These are phyloP conservation scores for Spodoptera picta DNA, from an alignment of 2,888 invertebrate species.

Conservation along the genomic window DNA sequence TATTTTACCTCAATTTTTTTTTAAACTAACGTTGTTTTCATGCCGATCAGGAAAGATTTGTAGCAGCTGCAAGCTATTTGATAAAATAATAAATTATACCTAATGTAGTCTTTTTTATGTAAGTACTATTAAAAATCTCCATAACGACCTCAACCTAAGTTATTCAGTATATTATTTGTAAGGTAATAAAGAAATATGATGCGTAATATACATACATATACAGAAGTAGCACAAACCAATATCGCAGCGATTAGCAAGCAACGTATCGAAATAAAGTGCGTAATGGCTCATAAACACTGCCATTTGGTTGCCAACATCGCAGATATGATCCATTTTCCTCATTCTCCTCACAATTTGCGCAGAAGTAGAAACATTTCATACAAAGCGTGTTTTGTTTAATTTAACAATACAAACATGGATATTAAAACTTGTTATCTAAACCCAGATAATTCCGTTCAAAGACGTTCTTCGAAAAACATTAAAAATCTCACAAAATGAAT, in stretches of 20 bases:
- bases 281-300: conserved; percentile 44
- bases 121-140: no score
- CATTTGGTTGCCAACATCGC: conserved; percentile 27
- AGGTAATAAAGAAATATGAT: no score
- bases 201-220: not conserved
- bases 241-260: conserved; percentile 13
- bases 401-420: conserved; percentile 20
- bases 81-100: no score
- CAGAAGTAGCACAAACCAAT: conserved; percentile 4
- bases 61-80: no score
- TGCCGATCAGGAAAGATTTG: no score
- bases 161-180: no score
- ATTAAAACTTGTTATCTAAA: conserved; percentile 48
- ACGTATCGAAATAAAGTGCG: conserved; percentile 35
- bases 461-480: conserved; percentile 38
- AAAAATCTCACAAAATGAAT: conserved; percentile 44
- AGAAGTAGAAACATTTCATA: conserved; percentile 29
- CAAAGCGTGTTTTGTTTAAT: conserved; percentile 44
- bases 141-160: no score
- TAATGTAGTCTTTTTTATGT: no score
- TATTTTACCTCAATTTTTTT: no score
- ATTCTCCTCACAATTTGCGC: conserved; percentile 33
- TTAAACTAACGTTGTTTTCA: no score
- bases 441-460: conserved; percentile 40
- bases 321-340: conserved; percentile 34